A percentile compares a stretch with the other conserved stretches of the same genome.
These are phyloP conservation scores for Discoglossus pictus DNA, from an alignment of 2,797 vertebrate genomes.

Conservation along the genomic window DNA sequence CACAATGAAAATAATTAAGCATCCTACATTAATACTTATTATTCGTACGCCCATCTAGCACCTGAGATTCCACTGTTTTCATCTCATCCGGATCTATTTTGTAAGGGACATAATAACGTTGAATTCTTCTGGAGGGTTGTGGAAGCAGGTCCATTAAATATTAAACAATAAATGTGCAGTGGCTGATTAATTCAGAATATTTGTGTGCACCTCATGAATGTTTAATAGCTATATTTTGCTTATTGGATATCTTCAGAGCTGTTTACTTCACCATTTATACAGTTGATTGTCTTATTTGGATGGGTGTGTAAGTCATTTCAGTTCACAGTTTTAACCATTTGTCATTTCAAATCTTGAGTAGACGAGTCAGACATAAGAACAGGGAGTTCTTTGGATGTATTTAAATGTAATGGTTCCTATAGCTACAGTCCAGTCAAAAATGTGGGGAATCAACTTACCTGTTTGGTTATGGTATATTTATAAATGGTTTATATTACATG, in stretches of 20 bases:
- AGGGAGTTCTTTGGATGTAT: too few relatives aligned
- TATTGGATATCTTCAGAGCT: slow-evolving; percentile 69
- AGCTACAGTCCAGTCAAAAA: too few relatives aligned
- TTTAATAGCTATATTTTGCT: slow-evolving; percentile 71
- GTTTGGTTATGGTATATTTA: too few relatives aligned
- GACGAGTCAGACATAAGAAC: too few relatives aligned
- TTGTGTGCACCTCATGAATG: slow-evolving; percentile 69
- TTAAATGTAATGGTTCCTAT: too few relatives aligned
- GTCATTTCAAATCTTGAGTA: not conserved
- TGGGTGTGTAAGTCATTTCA: slow-evolving; percentile 7
- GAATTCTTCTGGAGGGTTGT: slow-evolving; percentile 65
- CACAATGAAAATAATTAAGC: slow-evolving; percentile 54
- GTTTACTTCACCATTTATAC: slow-evolving; percentile 50
- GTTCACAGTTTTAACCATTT: slow-evolving; percentile 1
- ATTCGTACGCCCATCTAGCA: slow-evolving; percentile 37
- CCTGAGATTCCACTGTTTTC: slow-evolving; percentile 9
- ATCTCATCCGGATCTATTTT: slow-evolving; percentile 11
- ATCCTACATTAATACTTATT: slow-evolving; percentile 43
- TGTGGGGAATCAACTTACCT: too few relatives aligned
- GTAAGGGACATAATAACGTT: slow-evolving; percentile 52
- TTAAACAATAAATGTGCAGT: slow-evolving; percentile 74
- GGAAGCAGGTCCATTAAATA: slow-evolving; percentile 73
- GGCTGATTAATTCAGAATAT: slow-evolving; percentile 76
- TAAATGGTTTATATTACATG: too few relatives aligned
- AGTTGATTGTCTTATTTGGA: slow-evolving; percentile 27